Conservation (phyloP, 2,888 invertebrate species). For the Ganaspis brasiliensis region DNA sequence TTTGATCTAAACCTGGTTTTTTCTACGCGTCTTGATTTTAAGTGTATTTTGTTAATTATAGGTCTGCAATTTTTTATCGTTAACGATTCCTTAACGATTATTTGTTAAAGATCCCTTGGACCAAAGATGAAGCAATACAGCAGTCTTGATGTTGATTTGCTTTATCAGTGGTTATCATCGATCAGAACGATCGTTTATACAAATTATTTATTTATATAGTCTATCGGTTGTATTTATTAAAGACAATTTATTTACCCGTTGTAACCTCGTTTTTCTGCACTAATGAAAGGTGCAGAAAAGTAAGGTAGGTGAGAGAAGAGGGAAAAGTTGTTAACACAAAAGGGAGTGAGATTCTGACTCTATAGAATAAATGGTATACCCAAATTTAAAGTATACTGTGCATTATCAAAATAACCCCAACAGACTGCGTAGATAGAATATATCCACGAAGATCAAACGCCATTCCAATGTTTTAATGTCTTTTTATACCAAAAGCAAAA, state of each 20-base stretch:
- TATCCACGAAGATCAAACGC: constrained; percentile 64
- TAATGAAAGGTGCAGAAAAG: constrained; percentile 47
- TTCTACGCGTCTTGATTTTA: constrained; percentile 15
- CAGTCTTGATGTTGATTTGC: background rate
- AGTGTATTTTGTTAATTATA: constrained; percentile 23
- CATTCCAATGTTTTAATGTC: constrained; percentile 77
- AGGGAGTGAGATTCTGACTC: constrained; percentile 33
- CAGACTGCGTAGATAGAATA: constrained; percentile 53
- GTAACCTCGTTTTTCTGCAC: constrained; percentile 59
- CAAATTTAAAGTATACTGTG: constrained; percentile 24
- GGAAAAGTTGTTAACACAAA: constrained; percentile 38
- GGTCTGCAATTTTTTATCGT: constrained; percentile 24
- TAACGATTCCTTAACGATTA: background rate
- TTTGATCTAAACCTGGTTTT: background rate
- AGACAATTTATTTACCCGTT: constrained; percentile 76
- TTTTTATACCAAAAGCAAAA: constrained; percentile 76
- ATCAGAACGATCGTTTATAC: constrained; percentile 65
- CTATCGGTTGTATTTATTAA: constrained; percentile 78
- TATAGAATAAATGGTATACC: constrained; percentile 41
- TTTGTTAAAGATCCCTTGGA: background rate
- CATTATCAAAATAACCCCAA: constrained; percentile 41
- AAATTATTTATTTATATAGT: constrained; percentile 79
- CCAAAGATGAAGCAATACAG: constrained; percentile 11
- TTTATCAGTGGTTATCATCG: constrained; percentile 35
- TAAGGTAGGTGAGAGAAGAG: constrained; percentile 43